Percentiles rank a stretch among this genome's conserved stretches.
These are phyloP conservation scores for Muraenolepis orangiensis DNA, from an alignment of 2,797 vertebrate genomes.

Conservation along the genomic window DNA sequence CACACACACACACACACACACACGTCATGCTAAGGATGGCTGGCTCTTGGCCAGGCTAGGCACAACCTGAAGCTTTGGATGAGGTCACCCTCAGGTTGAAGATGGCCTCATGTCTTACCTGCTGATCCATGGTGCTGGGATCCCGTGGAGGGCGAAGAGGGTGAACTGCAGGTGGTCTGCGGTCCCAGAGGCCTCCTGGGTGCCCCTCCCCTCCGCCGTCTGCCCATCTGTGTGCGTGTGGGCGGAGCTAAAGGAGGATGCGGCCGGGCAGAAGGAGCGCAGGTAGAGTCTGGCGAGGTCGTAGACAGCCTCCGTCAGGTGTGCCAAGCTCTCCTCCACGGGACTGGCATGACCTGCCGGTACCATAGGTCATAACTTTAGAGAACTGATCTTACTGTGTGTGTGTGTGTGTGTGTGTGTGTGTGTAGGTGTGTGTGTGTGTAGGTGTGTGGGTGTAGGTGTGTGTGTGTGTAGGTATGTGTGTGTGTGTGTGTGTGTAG, in stretches of 20 bases:
- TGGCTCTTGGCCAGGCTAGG: too few relatives aligned
- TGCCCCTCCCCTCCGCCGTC: constrained; percentile 46
- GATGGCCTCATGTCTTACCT: constrained; percentile 70
- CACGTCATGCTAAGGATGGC: too few relatives aligned
- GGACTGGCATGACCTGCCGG: constrained; percentile 72
- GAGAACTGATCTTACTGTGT: neutral
- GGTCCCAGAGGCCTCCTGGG: constrained; percentile 84
- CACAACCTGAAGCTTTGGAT: too few relatives aligned
- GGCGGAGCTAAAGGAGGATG: constrained; percentile 62
- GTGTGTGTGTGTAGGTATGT: too few relatives aligned
- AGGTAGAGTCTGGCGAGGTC: constrained; percentile 83
- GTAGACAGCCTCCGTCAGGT: constrained; percentile 84
- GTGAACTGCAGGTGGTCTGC: constrained; percentile 94
- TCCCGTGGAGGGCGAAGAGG: constrained; percentile 88
- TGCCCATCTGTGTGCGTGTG: constrained; percentile 27
- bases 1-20: too few relatives aligned
- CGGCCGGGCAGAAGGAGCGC: constrained; percentile 72
- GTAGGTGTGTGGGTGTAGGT: too few relatives aligned
- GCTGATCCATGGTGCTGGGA: constrained; percentile 87
- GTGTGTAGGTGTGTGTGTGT: neutral
- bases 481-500: neutral
- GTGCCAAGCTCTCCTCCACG: constrained; percentile 79
- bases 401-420: neutral
- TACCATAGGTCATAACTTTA: constrained; percentile 3
- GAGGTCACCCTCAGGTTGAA: neutral